Percentiles rank a stretch among this genome's conserved stretches.
Conservation (phyloP, 2,113 vertebrate genomes). For the Gymnobelideus leadbeateri region DNA sequence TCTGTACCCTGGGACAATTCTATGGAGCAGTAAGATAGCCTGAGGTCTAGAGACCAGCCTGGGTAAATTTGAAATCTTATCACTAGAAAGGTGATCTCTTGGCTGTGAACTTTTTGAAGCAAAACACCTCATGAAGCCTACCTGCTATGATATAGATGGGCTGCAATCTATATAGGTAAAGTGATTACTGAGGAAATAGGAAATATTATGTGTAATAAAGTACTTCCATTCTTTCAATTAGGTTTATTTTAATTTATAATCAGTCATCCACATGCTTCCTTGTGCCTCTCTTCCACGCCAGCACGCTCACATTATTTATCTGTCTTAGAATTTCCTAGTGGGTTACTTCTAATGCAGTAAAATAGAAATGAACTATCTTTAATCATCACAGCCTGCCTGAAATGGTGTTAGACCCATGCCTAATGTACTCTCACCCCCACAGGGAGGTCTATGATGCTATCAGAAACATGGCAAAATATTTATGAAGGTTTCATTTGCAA, state of each 20-base stretch:
- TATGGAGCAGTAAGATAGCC: neutral
- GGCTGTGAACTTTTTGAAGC: neutral
- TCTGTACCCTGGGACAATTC: neutral
- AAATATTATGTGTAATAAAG: neutral
- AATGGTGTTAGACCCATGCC: slow-evolving; percentile 65
- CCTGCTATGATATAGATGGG: neutral
- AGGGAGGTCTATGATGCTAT: slow-evolving; percentile 12
- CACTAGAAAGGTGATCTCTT: neutral
- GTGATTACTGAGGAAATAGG: neutral
- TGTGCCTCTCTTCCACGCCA: slow-evolving; percentile 62
- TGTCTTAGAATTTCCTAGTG: slow-evolving; percentile 71
- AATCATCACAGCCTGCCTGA: slow-evolving; percentile 59
- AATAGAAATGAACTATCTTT: slow-evolving; percentile 68
- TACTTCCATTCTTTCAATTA: slow-evolving; percentile 15
- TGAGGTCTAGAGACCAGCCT: neutral
- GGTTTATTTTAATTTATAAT: slow-evolving; percentile 75
- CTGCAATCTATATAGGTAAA: neutral
- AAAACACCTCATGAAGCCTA: neutral
- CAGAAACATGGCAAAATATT: slow-evolving; percentile 50
- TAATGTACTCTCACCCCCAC: slow-evolving; percentile 49
- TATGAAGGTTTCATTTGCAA: slow-evolving; percentile 47
- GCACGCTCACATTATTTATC: slow-evolving; percentile 67
- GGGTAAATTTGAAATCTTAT: neutral
- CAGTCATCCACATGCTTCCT: slow-evolving; percentile 62
- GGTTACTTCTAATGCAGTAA: slow-evolving; percentile 64